These are phyloP conservation scores for Coryphaenoides rupestris DNA, from an alignment of 2,113 vertebrate species.

Conservation along the genomic window DNA sequence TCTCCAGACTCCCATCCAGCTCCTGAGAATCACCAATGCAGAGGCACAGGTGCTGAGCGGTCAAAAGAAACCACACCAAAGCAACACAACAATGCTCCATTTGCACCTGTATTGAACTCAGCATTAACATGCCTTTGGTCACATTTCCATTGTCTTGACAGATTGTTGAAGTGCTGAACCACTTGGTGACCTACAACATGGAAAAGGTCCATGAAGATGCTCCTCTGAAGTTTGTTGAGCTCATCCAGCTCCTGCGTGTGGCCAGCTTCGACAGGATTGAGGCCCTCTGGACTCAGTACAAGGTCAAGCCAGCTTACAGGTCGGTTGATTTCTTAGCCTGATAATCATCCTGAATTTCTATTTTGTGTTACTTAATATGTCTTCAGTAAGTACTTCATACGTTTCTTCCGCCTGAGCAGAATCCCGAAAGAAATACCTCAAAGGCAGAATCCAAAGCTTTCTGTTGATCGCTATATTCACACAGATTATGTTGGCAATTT, in stretches of 20 bases:
- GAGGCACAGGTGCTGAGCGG: slow-evolving; percentile 61
- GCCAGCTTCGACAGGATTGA: slow-evolving; percentile 53
- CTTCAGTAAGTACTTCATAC: too few species aligned
- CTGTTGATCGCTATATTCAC: too few species aligned
- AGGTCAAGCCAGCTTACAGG: slow-evolving; percentile 57
- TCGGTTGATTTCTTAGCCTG: slow-evolving; percentile 22
- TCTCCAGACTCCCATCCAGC: slow-evolving; percentile 74
- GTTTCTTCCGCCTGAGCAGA: not conserved
- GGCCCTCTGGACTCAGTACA: slow-evolving; percentile 65
- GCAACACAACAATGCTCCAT: not conserved
- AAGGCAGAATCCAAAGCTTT: too few species aligned
- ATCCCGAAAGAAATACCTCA: not conserved
- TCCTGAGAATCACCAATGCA: slow-evolving; percentile 68
- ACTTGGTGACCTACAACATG: slow-evolving; percentile 71
- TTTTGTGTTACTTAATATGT: too few species aligned
- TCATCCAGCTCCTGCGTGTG: slow-evolving; percentile 74
- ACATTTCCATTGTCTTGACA: slow-evolving; percentile 41
- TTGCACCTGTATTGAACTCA: too few species aligned
- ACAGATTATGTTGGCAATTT: too few species aligned
- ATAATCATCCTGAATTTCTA: too few species aligned
- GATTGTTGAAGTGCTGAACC: slow-evolving; percentile 72
- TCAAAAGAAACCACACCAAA: not conserved
- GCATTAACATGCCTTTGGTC: not conserved
- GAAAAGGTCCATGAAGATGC: slow-evolving; percentile 73
- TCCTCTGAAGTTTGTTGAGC: slow-evolving; percentile 74